Evolutionary conservation across 2,797 vertebrate species (phyloP), one percentile per base, ranked within the genome.

Genomic region (Pantherophis alleghaniensis): DNA sequence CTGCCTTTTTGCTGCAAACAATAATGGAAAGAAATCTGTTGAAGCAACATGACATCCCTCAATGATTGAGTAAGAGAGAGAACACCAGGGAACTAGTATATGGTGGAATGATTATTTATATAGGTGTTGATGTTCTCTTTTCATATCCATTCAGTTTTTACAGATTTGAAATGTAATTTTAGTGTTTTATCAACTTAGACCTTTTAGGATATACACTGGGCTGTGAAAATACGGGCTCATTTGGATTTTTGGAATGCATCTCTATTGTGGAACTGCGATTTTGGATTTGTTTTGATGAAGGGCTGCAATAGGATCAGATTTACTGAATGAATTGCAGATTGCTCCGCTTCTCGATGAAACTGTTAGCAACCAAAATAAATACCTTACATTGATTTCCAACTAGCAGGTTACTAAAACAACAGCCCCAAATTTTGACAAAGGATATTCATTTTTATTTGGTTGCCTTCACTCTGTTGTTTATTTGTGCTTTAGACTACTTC

Each of bases 41-140:
- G 69, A 61, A 91, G 91, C 90, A 93, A 89, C 90, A 93, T 88
- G 87, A 91, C 90, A 91, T 91, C 88, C 24, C 86, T 89, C 90
- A n/a, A 51, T 56, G 57, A 89, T 55, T 1, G 10, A 32, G 37
- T n/a, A 51, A 14, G 42, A 32, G 32, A 66, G 59, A 59, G 37
- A 32, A 37, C 24, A 59, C 24, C 32, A 47, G 53, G 53, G n/a
- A 20, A 61, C 56, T 55, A 9, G 47, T 55, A n/a, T 63, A 55
- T 74, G 90, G 87, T 59, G 66, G 83, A 24, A 51, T 61, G 66
- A 83, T 61, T 14, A 42, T 93, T 88, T 55, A 69, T 61, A 59
- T 86, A 89, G 56, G 16, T 42, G 57, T n/a, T 86, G 55, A 5
- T 74, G 88, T 91, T 88, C 26, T 89, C 22, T 57, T 56, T 55